Base-by-base conservation (phyloP, 2,888 invertebrate species). In the Elmis aenea region DNA sequence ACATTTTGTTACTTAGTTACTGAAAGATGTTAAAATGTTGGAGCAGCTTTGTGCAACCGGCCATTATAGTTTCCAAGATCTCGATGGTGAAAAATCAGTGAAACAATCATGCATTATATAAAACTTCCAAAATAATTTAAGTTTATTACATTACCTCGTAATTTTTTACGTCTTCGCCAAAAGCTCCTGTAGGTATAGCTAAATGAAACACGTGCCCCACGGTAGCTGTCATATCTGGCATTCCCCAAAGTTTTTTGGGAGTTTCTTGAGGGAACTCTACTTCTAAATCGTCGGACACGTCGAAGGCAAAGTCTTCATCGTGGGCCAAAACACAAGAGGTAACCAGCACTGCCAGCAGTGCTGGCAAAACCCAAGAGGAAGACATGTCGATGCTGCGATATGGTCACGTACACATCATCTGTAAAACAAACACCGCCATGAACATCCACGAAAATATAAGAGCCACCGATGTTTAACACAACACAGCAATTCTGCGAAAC, bases 71-170 rank as follows among this genome's bases (percentile, higher is more conserved):
- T n/a, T n/a, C n/a, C n/a, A n/a, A n/a, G n/a, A n/a, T n/a, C n/a
- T n/a, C n/a, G n/a, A n/a, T n/a, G n/a, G n/a, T n/a, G n/a, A n/a
- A n/a, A n/a, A n/a, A n/a, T n/a, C n/a, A n/a, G n/a, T n/a, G n/a
- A n/a, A n/a, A n/a, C n/a, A n/a, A n/a, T n/a, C n/a, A n/a, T n/a
- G n/a, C n/a, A n/a, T n/a, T n/a, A n/a, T n/a, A n/a, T n/a, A n/a
- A n/a, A n/a, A n/a, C n/a, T n/a, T n/a, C n/a, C n/a, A n/a, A n/a
- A n/a, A n/a, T n/a, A n/a, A n/a, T n/a, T n/a, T n/a, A n/a, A n/a
- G n/a, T n/a, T n/a, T n/a, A n/a, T n/a, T n/a, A n/a, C n/a, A n/a
- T 26, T 67, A 86, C 87, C 79, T 84, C 80, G 67, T 81, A 85
- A 57, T 74, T 74, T 57, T 77, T 68, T 27, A 83, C 74, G 51